Evolutionary conservation across 1,140 invertebrate genomes (phyloP).

Genomic region (Gryon sp.): DNA sequence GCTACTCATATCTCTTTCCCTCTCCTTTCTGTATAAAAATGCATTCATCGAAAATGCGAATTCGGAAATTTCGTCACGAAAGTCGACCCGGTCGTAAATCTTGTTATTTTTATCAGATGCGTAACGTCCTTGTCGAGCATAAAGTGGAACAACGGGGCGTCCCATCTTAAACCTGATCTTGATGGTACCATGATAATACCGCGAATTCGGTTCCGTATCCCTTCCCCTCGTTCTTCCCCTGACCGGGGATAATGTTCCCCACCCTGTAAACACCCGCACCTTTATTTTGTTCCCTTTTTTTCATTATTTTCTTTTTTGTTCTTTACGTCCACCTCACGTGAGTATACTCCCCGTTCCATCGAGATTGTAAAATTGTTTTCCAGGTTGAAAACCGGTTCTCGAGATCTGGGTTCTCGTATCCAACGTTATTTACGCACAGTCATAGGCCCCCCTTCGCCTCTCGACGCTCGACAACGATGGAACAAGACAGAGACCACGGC

Average conservation of each 20-base stretch:
- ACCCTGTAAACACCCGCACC: constrained; percentile 5
- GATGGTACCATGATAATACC: constrained; percentile 45
- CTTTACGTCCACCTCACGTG: constrained; percentile 18
- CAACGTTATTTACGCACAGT: constrained; percentile 76
- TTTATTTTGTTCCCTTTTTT: constrained; percentile 2
- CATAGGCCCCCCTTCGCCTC: constrained; percentile 75
- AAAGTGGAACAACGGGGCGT: constrained; percentile 57
- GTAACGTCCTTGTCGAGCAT: constrained; percentile 55
- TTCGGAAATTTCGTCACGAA: constrained; percentile 35
- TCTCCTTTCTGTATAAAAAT: constrained; percentile 26
- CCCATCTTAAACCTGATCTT: constrained; percentile 46
- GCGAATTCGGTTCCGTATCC: constrained; percentile 57
- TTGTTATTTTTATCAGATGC: constrained; percentile 57
- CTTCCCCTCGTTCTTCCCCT: constrained; percentile 6
- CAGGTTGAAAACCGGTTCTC: constrained; percentile 73
- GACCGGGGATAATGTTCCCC: not conserved
- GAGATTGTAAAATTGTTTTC: constrained; percentile 77
- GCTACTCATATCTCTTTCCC: too few species aligned
- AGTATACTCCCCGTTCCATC: constrained; percentile 59
- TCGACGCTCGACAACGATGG: constrained; percentile 27
- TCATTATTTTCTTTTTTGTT: too few species aligned
- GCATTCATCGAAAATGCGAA: constrained; percentile 46
- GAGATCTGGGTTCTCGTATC: constrained; percentile 75
- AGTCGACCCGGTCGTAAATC: constrained; percentile 36
- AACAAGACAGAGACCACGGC: constrained; percentile 8